Percentiles rank a stretch among this genome's conserved stretches.
Evolutionary conservation across 2,113 vertebrate species (phyloP).

Genomic region (Oriolus oriolus): DNA sequence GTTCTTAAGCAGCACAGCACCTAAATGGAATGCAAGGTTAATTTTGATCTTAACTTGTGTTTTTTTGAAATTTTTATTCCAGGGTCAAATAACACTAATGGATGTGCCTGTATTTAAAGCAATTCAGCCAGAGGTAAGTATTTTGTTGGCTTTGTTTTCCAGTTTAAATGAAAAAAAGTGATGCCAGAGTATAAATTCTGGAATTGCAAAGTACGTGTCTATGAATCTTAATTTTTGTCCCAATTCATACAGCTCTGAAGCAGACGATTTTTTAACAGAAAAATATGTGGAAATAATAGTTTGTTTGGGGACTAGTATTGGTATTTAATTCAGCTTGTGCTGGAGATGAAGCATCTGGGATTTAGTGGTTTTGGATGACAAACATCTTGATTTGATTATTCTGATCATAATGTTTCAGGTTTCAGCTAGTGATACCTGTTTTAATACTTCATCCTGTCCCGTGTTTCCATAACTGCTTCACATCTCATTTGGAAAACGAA

Average conservation of each 20-base stretch:
- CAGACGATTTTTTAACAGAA: neutral
- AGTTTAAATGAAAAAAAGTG: neutral
- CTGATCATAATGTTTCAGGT: neutral
- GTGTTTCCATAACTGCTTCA: neutral
- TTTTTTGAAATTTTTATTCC: neutral
- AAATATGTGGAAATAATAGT: neutral
- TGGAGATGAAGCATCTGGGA: neutral
- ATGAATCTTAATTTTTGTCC: neutral
- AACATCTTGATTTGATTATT: neutral
- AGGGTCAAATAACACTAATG: conserved; percentile 99
- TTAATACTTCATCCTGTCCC: neutral
- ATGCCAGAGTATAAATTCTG: neutral
- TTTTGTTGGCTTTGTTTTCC: neutral
- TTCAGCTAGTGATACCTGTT: neutral
- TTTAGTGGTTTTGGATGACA: neutral
- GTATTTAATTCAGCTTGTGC: neutral
- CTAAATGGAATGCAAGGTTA: neutral
- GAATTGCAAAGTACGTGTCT: neutral
- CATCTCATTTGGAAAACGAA: neutral
- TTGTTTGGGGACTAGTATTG: neutral
- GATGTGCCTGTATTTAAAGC: conserved; percentile 97
- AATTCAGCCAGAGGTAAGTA: conserved; percentile 95
- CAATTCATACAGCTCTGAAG: neutral
- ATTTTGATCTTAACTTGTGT: neutral
- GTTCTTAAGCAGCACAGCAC: neutral